A percentile compares a stretch with the other conserved stretches of the same genome.
Evolutionary conservation across 2,888 invertebrate genomes (phyloP).

Genomic region (Masnerella sp.): DNA sequence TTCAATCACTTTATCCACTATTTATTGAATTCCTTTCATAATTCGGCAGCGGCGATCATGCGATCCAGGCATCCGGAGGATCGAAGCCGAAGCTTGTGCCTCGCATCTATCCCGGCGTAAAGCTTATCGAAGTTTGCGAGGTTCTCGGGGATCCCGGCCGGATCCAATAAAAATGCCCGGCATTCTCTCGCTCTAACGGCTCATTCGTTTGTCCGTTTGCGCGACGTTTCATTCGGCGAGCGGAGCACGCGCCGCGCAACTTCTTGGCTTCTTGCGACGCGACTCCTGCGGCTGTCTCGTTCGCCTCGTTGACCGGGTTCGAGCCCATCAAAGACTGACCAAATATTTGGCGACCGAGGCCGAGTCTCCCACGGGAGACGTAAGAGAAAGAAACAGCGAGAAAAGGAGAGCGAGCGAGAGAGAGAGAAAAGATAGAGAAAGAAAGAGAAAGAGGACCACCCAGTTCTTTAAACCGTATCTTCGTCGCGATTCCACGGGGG

Average conservation of each 20-base stretch:
- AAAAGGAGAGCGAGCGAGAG: constrained; percentile 1
- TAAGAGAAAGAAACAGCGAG: constrained; percentile 9
- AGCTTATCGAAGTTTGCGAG: constrained; percentile 61
- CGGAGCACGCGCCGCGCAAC: constrained; percentile 60
- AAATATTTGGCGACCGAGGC: constrained; percentile 75
- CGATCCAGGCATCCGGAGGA: constrained; percentile 57
- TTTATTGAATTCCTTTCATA: constrained; percentile 55
- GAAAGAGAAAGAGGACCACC: constrained; percentile 57
- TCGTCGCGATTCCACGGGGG: constrained; percentile 52
- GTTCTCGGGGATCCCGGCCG: constrained; percentile 59
- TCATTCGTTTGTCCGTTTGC: constrained; percentile 69
- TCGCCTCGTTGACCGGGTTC: constrained; percentile 56
- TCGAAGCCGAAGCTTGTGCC: constrained; percentile 51
- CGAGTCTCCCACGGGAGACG: constrained; percentile 59
- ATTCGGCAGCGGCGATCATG: constrained; percentile 61
- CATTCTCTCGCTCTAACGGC: constrained; percentile 75
- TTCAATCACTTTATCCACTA: constrained; percentile 34
- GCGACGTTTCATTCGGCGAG: constrained; percentile 60
- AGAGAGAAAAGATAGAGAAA: constrained; percentile 37
- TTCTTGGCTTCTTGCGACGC: constrained; percentile 58
- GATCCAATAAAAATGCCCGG: constrained; percentile 75
- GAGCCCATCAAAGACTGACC: constrained; percentile 70
- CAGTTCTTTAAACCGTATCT: constrained; percentile 66
- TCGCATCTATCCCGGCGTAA: constrained; percentile 61
- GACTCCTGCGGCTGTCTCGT: constrained; percentile 50